phyloP scores from a whole-genome alignment of 2,113 vertebrate species.

The Agapornis roseicollis region DNA sequence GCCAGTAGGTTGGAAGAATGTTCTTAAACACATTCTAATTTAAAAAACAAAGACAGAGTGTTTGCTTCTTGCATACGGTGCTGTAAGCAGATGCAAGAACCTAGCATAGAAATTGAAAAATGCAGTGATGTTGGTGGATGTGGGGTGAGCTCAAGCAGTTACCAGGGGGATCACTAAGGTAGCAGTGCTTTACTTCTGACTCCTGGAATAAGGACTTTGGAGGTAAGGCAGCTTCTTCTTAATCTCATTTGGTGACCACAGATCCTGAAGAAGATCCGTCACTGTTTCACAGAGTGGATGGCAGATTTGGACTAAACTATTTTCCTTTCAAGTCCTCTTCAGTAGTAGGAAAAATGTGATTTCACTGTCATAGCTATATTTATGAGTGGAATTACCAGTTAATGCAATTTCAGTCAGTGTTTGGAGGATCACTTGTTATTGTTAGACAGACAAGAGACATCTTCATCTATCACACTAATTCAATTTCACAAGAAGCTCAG shows the following conservation, averaged over 20 bases:
- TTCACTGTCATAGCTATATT: not conserved
- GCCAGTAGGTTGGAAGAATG: not conserved
- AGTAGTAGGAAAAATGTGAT: not conserved
- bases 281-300: not conserved
- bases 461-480: slow-evolving; percentile 3
- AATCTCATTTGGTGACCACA: not conserved
- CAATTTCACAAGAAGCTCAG: not conserved
- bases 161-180: not conserved
- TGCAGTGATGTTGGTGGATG: rapidly evolving
- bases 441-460: not conserved
- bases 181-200: not conserved
- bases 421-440: not conserved
- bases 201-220: rapidly evolving
- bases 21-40: not conserved
- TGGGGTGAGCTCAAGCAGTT: not conserved
- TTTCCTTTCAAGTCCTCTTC: not conserved
- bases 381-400: not conserved
- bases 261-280: not conserved
- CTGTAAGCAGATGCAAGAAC: not conserved
- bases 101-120: not conserved
- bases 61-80: not conserved
- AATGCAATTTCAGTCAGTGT: not conserved
- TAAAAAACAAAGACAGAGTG: not conserved
- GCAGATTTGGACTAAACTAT: not conserved
- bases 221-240: not conserved